A percentile compares a stretch with the other conserved stretches of the same genome.
Conservation (phyloP, 1,140 invertebrate species). For the Limonius californicus region DNA sequence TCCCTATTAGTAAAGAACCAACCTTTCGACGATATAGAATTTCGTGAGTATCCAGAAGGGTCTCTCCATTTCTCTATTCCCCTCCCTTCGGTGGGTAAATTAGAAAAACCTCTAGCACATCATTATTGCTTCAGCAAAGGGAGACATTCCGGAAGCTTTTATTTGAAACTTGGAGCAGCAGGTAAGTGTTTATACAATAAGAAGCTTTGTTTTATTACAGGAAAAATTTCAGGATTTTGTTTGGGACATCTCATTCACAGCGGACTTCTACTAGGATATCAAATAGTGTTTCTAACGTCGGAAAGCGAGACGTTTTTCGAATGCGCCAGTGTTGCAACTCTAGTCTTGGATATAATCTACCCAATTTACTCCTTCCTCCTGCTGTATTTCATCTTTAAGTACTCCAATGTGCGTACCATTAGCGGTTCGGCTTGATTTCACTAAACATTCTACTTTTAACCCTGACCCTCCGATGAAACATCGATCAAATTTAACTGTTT, state of each 20-base stretch:
- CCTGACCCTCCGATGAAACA: not conserved
- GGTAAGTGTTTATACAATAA: slow-evolving; percentile 49
- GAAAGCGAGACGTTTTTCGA: slow-evolving; percentile 47
- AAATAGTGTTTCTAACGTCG: slow-evolving; percentile 55
- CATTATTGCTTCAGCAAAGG: slow-evolving; percentile 60
- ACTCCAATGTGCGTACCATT: slow-evolving; percentile 58
- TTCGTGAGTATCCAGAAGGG: slow-evolving; percentile 43
- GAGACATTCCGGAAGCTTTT: slow-evolving; percentile 67
- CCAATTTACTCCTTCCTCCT: slow-evolving; percentile 68
- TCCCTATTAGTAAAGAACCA: slow-evolving; percentile 39
- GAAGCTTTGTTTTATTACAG: no score
- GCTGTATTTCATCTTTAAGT: slow-evolving; percentile 73
- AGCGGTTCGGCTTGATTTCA: slow-evolving; percentile 2
- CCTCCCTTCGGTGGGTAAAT: slow-evolving; percentile 42
- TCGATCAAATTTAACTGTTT: slow-evolving; percentile 17
- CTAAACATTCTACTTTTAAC: not conserved
- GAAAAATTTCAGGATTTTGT: slow-evolving; percentile 60
- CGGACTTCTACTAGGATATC: slow-evolving; percentile 59
- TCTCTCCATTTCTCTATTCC: slow-evolving; percentile 42
- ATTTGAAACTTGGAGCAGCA: slow-evolving; percentile 68
- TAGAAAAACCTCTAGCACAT: slow-evolving; percentile 44
- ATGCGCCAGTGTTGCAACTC: slow-evolving; percentile 50
- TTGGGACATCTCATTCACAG: slow-evolving; percentile 69
- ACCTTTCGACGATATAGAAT: slow-evolving; percentile 25
- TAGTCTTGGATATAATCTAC: slow-evolving; percentile 58